A percentile compares a stretch with the other conserved stretches of the same genome.
Evolutionary conservation across 1,140 invertebrate genomes (phyloP).

Genomic region (Brachionus koreanus): DNA sequence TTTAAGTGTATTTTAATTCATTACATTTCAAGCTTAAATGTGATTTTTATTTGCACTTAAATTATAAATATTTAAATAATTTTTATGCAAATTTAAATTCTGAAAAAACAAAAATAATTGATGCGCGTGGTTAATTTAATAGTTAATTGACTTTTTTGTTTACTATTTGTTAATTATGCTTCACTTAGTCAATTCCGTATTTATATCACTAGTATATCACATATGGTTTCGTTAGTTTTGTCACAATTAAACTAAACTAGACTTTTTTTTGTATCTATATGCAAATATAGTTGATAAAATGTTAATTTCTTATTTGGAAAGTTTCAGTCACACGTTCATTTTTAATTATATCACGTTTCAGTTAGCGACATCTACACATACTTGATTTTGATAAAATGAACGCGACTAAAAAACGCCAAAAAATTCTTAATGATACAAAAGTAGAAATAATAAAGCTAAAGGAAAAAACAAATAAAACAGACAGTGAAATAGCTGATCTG

Average conservation of each 20-base stretch:
- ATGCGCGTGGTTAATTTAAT: neutral
- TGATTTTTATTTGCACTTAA: no score
- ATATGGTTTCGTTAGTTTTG: conserved; percentile 8
- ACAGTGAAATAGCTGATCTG: neutral
- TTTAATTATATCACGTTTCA: neutral
- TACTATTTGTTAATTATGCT: no score
- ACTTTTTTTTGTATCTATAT: neutral
- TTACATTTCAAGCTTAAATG: no score
- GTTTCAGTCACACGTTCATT: neutral
- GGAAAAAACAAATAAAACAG: conserved; percentile 9
- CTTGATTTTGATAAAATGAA: neutral
- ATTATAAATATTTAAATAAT: no score
- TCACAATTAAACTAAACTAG: neutral
- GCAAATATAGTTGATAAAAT: neutral
- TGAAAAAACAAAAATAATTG: no score
- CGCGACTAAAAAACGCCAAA: conserved; percentile 11
- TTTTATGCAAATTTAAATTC: no score
- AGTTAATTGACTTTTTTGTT: no score
- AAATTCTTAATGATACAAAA: conserved; percentile 12
- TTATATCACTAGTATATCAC: conserved; percentile 11
- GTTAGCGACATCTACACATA: neutral
- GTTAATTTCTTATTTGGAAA: neutral
- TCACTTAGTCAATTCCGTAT: neutral
- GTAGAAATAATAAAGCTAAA: neutral
- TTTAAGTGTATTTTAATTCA: no score